Base-by-base conservation (phyloP, 2,888 invertebrate genomes). In the Drosophila nr. fundita region DNA sequence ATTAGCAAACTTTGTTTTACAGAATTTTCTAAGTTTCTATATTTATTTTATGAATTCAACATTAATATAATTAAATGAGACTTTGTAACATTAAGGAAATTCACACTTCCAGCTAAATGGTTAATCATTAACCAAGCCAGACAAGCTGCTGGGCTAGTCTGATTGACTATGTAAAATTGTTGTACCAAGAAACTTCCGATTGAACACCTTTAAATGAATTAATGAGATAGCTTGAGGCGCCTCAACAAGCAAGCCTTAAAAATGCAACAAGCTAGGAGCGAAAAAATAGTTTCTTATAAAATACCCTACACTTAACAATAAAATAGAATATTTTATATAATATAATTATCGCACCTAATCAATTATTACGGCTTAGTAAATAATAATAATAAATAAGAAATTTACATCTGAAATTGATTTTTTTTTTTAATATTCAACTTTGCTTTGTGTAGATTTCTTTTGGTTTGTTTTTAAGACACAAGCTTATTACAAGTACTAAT, bases 191-290 rank as follows among this genome's bases (percentile, higher is more conserved):
- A 24, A 42, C 75, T 83, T 83, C 75, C 73, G 70, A 68, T 78
- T 80, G 54, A 77, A 59, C 68, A 68, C 58, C 70, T 34, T 68
- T 83, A 67, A 65, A 55, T 76, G 70, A 84, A 73, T 82, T 84
- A 76, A 79, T 76, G 74, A 78, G 69, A 50, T 58, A 27, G 66
- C 50, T 18, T 76, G 49, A 71, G 55, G 71, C 71, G 45, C 36
- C 54, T 38, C 50, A 69, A 54, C 32, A 15, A 48, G 67, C 55
- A 29, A 11, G 24, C 59, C 63, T 21, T 57, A 27, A 38, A 48
- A 36, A 8, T 36, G 30, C 40, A 48, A 30, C 32, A 38, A 50
- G 55, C 40, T 63, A 8, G 5, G 21, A 10, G 32, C 18, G 11
- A 57, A 49, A 21, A 24, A 2, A 42, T 13, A 21, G 4, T n/a